These are phyloP conservation scores for Microcebus jonahi DNA, from an alignment of 2,113 vertebrate genomes.

Conservation along the genomic window DNA sequence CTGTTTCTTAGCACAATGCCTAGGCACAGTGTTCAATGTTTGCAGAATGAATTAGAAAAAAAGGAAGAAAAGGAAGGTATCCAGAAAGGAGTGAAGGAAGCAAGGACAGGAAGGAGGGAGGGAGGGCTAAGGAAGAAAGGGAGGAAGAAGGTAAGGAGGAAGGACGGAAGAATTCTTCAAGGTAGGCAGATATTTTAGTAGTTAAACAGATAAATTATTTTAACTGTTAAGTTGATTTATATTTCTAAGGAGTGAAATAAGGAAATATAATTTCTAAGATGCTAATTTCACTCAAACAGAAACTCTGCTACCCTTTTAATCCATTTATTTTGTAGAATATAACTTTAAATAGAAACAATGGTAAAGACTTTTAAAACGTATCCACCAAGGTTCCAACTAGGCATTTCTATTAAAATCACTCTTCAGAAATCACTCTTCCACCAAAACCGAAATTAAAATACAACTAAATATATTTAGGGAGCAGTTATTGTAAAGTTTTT, in stretches of 20 bases:
- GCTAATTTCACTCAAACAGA: not conserved
- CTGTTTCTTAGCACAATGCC: not conserved
- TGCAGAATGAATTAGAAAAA: not conserved
- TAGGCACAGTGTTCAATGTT: not conserved
- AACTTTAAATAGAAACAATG: not conserved
- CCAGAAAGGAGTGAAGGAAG: not conserved
- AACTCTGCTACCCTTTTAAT: not conserved
- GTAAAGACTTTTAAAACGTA: not conserved
- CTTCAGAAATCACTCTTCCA: not conserved
- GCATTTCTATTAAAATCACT: not conserved
- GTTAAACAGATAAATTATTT: not conserved
- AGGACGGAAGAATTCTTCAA: not conserved
- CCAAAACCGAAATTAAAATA: not conserved
- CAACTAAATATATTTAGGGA: not conserved
- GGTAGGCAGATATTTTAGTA: not conserved
- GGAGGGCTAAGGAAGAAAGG: not conserved
- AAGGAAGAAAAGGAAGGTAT: not conserved
- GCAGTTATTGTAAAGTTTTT: constrained; percentile 21
- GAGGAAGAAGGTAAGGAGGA: not conserved
- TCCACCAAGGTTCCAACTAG: not conserved
- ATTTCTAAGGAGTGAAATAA: constrained; percentile 8
- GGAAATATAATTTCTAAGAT: not conserved
- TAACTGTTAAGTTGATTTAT: not conserved
- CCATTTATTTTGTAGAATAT: not conserved
- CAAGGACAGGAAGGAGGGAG: not conserved